Percentiles rank a stretch among this genome's conserved stretches.
These are phyloP conservation scores for Bubo blakistoni DNA, from an alignment of 2,113 vertebrate species.

Conservation along the genomic window DNA sequence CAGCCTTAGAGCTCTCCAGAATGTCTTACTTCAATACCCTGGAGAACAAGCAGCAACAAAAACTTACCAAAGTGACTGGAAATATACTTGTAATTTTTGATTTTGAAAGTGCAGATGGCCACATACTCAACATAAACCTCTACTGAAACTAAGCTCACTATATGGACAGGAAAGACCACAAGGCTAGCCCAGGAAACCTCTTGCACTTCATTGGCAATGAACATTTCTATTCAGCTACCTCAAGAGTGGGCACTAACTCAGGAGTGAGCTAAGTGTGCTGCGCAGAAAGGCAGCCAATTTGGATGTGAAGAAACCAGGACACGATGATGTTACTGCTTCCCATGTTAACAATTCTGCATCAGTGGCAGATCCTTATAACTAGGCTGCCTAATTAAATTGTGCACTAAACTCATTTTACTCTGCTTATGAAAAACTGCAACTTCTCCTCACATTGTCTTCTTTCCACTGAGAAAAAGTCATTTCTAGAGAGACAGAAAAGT, in stretches of 20 bases:
- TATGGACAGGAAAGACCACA: fast-evolving
- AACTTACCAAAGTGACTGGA: neutral
- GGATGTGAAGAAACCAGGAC: neutral
- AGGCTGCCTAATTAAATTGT: neutral
- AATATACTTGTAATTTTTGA: neutral
- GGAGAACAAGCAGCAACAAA: neutral
- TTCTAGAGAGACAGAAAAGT: neutral
- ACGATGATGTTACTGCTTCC: neutral
- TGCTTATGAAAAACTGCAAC: neutral
- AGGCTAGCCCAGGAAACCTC: neutral
- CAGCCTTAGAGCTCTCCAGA: neutral
- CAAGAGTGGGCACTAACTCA: neutral
- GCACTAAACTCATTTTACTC: neutral
- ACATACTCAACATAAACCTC: neutral
- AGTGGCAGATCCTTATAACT: neutral
- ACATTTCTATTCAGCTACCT: neutral
- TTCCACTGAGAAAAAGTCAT: neutral
- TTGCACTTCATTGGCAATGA: fast-evolving
- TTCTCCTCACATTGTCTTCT: neutral
- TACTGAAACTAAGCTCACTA: fast-evolving
- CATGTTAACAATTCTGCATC: neutral
- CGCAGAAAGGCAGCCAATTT: neutral
- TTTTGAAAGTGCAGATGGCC: neutral
- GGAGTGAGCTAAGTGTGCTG: fast-evolving
- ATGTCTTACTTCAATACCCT: neutral